phyloP scores from a whole-genome alignment of 1,140 invertebrate species.

The Tetragnatha versicolor region DNA sequence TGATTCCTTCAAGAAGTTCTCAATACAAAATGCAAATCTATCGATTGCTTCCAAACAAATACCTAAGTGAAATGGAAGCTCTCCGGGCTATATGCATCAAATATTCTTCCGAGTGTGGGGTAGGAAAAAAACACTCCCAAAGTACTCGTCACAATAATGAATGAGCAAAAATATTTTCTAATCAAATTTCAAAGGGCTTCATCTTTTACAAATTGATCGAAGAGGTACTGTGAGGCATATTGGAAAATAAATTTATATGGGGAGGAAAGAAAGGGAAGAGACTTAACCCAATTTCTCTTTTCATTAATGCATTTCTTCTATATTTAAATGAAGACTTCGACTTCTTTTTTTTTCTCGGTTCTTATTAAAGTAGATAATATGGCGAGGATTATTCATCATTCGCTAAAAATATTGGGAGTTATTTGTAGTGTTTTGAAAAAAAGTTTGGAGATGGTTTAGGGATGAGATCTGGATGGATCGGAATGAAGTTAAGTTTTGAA shows the following conservation, averaged over 20 bases:
- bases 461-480: too few relatives aligned
- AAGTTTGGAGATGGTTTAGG: too few relatives aligned
- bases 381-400: too few relatives aligned
- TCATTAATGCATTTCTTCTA: constrained; percentile 34
- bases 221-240: constrained; percentile 3
- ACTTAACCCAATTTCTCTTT: constrained; percentile 32
- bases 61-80: constrained; percentile 1
- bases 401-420: too few relatives aligned
- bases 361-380: too few relatives aligned
- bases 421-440: too few relatives aligned
- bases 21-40: not conserved
- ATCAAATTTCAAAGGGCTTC: constrained; percentile 27
- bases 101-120: not conserved
- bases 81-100: not conserved
- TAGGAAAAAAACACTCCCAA: not conserved
- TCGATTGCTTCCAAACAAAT: not conserved
- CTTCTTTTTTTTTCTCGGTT: not conserved
- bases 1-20: not conserved
- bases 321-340: constrained; percentile 20
- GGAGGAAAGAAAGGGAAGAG: not conserved
- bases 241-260: constrained; percentile 15
- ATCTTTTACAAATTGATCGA: constrained; percentile 22
- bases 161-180: not conserved
- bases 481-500: too few relatives aligned
- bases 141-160: not conserved